A percentile compares a stretch with the other conserved stretches of the same genome.
phyloP scores from a whole-genome alignment of 2,797 vertebrate genomes.

The Siniperca undulata region DNA sequence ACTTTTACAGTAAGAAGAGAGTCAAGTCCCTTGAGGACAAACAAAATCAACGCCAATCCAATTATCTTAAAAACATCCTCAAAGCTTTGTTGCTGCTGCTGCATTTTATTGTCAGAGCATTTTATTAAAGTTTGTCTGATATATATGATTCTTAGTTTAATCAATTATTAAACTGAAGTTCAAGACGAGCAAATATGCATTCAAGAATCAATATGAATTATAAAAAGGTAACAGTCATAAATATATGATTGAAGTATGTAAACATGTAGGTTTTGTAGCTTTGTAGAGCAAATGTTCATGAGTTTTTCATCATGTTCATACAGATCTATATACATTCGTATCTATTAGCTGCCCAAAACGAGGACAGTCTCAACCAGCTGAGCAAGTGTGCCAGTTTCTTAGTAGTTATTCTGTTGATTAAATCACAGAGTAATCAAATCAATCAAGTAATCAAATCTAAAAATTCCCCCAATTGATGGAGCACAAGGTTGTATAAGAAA shows the following conservation, averaged over 20 bases:
- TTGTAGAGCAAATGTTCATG: not conserved
- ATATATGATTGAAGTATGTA: constrained; percentile 1
- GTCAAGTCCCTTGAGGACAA: constrained; percentile 10
- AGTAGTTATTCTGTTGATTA: constrained; percentile 53
- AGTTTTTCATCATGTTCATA: not conserved
- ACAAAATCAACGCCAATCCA: constrained; percentile 30
- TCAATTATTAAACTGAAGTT: constrained; percentile 15
- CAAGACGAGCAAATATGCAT: not conserved
- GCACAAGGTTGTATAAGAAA: constrained; percentile 61
- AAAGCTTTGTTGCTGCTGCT: constrained; percentile 5
- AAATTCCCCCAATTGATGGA: constrained; percentile 63
- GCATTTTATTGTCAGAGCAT: constrained; percentile 23
- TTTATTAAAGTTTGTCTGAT: constrained; percentile 30
- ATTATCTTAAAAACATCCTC: constrained; percentile 43
- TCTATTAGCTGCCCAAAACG: not conserved
- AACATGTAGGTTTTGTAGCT: not conserved
- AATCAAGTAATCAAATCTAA: constrained; percentile 75
- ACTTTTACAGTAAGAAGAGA: not conserved
- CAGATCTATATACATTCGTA: not conserved
- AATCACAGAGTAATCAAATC: constrained; percentile 70
- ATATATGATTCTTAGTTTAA: not conserved
- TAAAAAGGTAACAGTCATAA: not conserved
- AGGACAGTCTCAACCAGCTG: not conserved
- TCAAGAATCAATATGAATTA: not conserved
- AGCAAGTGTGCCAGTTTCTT: constrained; percentile 34